Conservation (phyloP, 2,797 vertebrate species). For the Kryptopterus vitreolus region DNA sequence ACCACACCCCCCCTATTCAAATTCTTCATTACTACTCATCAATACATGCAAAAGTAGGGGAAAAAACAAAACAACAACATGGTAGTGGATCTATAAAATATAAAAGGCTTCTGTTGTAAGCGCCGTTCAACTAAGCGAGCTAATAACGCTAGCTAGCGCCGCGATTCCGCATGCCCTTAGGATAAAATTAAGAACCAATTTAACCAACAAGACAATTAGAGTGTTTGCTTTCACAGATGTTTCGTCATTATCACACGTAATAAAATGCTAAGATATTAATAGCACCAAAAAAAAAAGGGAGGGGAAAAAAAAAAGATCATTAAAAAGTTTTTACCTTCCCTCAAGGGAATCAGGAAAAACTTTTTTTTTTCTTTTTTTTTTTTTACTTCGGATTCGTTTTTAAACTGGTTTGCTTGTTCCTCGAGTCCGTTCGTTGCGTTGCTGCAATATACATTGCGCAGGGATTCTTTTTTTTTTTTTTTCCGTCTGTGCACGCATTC, state of each 20-base stretch:
- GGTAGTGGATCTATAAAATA: too few relatives aligned
- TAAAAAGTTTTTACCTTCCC: constrained; percentile 15
- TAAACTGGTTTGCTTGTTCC: neutral
- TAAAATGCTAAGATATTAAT: constrained; percentile 31
- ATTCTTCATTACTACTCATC: too few relatives aligned
- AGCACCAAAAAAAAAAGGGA: neutral
- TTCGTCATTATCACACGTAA: constrained; percentile 27
- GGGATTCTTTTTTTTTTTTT: neutral
- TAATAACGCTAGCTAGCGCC: constrained; percentile 17
- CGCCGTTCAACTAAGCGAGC: neutral
- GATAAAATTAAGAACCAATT: constrained; percentile 29
- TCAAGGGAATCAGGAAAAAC: constrained; percentile 5
- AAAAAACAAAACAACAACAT: too few relatives aligned
- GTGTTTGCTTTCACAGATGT: constrained; percentile 29
- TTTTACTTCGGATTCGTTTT: constrained; percentile 2
- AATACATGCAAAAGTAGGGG: too few relatives aligned
- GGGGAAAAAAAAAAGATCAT: neutral
- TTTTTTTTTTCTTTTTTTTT: neutral
- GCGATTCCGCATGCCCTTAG: constrained; percentile 6
- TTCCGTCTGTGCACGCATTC: neutral
- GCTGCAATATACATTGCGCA: neutral
- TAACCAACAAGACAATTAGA: constrained; percentile 29
- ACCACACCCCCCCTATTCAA: too few relatives aligned
- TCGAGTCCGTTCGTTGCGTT: neutral
- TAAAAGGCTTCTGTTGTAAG: neutral